phyloP scores from a whole-genome alignment of 2,888 invertebrate genomes.

The Synergus laeviventris region DNA sequence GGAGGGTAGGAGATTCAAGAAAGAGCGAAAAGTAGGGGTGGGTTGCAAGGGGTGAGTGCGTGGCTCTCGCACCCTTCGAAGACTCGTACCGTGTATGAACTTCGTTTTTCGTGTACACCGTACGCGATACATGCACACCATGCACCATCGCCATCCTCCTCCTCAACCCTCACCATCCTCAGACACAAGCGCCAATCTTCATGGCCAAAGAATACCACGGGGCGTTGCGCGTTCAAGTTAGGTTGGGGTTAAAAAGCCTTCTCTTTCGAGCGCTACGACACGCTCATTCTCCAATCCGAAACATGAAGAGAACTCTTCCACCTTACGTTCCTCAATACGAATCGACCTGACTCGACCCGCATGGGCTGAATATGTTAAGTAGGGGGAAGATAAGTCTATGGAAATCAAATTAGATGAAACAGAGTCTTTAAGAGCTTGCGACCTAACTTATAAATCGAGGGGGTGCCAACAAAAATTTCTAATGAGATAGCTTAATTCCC shows the following conservation, averaged over 20 bases:
- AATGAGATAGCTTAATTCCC: no score
- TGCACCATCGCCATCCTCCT: constrained; percentile 36
- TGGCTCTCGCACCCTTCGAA: constrained; percentile 56
- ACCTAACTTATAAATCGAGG: no score
- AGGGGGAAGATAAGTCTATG: constrained; percentile 2
- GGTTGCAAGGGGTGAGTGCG: constrained; percentile 49
- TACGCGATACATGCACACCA: constrained; percentile 42
- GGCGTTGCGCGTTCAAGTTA: constrained; percentile 31
- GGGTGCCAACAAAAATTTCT: no score
- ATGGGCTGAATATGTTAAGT: not conserved
- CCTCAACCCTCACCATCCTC: not conserved
- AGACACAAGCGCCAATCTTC: constrained; percentile 19
- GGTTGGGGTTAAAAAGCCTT: constrained; percentile 33
- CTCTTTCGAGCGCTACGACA: constrained; percentile 17
- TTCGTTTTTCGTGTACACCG: constrained; percentile 46
- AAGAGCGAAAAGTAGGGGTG: constrained; percentile 49
- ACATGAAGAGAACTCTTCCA: constrained; percentile 9
- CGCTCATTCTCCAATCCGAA: constrained; percentile 3
- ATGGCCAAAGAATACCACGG: constrained; percentile 31
- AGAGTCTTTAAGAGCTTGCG: not conserved
- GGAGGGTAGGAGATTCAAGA: constrained; percentile 48
- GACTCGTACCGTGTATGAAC: constrained; percentile 14
- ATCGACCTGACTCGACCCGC: constrained; percentile 4
- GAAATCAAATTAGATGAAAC: constrained; percentile 18
- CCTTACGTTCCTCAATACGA: constrained; percentile 1